phyloP scores from a whole-genome alignment of 2,888 invertebrate genomes.

The Philereme transversata region DNA sequence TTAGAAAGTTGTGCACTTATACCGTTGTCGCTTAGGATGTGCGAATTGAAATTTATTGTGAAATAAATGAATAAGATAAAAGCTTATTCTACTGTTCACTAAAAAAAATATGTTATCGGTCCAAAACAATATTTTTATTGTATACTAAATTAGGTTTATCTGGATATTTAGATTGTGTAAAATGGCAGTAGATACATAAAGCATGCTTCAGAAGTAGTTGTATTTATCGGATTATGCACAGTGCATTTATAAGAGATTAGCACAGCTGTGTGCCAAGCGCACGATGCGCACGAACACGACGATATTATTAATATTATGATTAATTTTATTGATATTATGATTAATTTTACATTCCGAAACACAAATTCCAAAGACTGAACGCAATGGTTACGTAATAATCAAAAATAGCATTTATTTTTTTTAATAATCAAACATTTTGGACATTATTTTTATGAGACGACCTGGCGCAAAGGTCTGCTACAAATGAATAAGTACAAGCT shows the following conservation, averaged over 20 bases:
- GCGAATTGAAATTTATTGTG: neutral
- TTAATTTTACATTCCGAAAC: slow-evolving; percentile 46
- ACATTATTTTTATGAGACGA: slow-evolving; percentile 3
- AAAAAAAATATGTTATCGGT: neutral
- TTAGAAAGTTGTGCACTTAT: neutral
- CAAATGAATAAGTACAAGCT: slow-evolving; percentile 50
- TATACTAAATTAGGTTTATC: neutral
- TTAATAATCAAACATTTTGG: slow-evolving; percentile 16
- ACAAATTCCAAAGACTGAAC: slow-evolving; percentile 60
- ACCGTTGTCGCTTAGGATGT: neutral
- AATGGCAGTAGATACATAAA: neutral
- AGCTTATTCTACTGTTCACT: slow-evolving; percentile 1
- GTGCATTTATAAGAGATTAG: slow-evolving; percentile 27
- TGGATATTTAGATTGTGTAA: neutral
- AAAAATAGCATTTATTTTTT: slow-evolving; percentile 32
- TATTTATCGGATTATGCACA: slow-evolving; percentile 15
- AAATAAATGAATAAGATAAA: neutral
- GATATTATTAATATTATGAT: slow-evolving; percentile 19
- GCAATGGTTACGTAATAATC: slow-evolving; percentile 40
- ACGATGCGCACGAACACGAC: slow-evolving; percentile 19
- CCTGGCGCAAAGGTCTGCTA: slow-evolving; percentile 3
- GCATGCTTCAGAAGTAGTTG: slow-evolving; percentile 25
- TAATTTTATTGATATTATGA: slow-evolving; percentile 24
- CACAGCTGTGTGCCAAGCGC: slow-evolving; percentile 23
- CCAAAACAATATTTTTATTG: too few species aligned